phyloP scores from a whole-genome alignment of 2,888 invertebrate species.

The Papilio protenor region DNA sequence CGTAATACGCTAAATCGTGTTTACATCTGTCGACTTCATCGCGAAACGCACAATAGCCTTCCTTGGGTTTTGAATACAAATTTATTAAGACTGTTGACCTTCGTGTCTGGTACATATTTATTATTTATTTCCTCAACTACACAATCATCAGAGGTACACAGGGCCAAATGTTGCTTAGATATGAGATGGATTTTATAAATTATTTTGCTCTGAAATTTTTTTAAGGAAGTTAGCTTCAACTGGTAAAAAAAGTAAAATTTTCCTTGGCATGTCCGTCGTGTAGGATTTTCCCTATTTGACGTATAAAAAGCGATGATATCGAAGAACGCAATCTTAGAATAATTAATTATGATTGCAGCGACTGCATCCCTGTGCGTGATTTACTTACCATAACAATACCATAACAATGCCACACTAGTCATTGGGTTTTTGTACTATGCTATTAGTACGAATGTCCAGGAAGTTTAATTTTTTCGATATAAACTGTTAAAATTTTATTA shows the following conservation, averaged over 20 bases:
- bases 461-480: background rate
- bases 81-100: slow-evolving; percentile 52
- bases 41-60: slow-evolving; percentile 58
- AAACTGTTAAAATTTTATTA: background rate
- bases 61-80: slow-evolving; percentile 54
- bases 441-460: background rate
- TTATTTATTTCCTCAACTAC: slow-evolving; percentile 26
- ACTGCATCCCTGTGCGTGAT: slow-evolving; percentile 35
- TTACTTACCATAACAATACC: slow-evolving; percentile 17
- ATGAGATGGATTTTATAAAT: background rate
- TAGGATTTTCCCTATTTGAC: background rate
- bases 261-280: background rate
- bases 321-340: slow-evolving; percentile 11
- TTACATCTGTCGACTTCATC: slow-evolving; percentile 67
- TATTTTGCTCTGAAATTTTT: background rate
- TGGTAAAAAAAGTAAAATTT: background rate
- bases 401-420: background rate
- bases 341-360: slow-evolving; percentile 12
- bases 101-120: slow-evolving; percentile 36
- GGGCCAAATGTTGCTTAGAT: background rate
- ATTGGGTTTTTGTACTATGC: slow-evolving; percentile 3
- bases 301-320: slow-evolving; percentile 7
- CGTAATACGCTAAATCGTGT: slow-evolving; percentile 73
- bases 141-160: background rate
- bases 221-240: background rate